phyloP scores from a whole-genome alignment of 2,113 vertebrate species.

The Zapus hudsonius region DNA sequence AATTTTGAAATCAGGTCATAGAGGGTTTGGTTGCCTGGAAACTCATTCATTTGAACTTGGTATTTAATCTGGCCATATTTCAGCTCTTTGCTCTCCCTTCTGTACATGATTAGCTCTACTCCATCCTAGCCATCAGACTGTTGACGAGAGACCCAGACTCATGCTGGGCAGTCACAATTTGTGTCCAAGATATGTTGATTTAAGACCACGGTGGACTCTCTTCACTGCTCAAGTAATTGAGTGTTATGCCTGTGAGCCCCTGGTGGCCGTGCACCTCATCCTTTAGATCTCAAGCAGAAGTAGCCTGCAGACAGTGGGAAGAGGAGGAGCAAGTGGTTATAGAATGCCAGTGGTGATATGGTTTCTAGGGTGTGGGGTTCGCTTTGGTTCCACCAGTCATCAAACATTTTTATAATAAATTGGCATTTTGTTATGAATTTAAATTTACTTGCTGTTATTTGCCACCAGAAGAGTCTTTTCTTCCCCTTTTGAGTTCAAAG shows the following conservation, averaged over 20 bases:
- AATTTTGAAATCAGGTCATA: background rate
- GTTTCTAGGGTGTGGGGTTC: background rate
- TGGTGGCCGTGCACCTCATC: background rate
- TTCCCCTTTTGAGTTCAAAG: background rate
- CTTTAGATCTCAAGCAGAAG: background rate
- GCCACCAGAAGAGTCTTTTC: background rate
- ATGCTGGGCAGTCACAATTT: background rate
- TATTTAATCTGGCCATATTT: no score
- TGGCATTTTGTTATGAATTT: background rate
- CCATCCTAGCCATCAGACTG: background rate
- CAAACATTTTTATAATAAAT: background rate
- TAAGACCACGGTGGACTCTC: background rate
- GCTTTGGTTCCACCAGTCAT: background rate
- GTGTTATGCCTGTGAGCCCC: background rate
- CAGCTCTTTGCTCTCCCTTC: background rate
- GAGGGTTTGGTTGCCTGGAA: background rate
- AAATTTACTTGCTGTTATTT: background rate
- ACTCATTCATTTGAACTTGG: background rate
- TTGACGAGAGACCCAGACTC: background rate
- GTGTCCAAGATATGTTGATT: background rate
- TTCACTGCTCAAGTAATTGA: background rate
- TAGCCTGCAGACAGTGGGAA: background rate
- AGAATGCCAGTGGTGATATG: background rate
- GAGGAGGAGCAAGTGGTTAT: background rate
- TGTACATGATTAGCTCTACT: background rate